Percentiles rank a stretch among this genome's conserved stretches.
phyloP scores from a whole-genome alignment of 2,113 vertebrate species.

The Leucopsar rothschildi region DNA sequence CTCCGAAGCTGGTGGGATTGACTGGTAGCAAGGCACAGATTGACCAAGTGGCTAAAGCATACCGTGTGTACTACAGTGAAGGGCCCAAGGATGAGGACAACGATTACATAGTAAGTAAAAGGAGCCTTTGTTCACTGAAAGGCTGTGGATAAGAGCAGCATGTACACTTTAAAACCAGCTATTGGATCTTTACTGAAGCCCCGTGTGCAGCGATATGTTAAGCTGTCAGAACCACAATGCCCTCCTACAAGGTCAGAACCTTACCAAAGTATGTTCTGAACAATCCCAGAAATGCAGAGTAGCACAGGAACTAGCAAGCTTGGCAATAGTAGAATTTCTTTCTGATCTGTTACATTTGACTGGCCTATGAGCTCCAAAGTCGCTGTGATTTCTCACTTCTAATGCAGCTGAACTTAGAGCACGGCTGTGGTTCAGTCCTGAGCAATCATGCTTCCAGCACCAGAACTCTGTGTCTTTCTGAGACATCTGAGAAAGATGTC shows the following conservation, averaged over 20 bases:
- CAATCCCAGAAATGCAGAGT: neutral
- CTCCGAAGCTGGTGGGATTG: constrained; percentile 90
- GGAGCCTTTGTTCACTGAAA: neutral
- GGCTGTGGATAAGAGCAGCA: neutral
- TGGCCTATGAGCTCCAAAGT: neutral
- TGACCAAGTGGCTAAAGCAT: constrained; percentile 84
- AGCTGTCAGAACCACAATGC: neutral
- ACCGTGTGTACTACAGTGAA: constrained; percentile 92
- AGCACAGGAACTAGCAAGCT: neutral
- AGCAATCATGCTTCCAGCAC: neutral
- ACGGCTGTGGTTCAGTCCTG: neutral
- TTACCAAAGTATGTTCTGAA: neutral
- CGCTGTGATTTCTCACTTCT: neutral
- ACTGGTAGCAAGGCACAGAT: constrained; percentile 83
- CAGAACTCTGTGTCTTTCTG: neutral
- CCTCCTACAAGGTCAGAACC: neutral
- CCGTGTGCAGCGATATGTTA: rapidly evolving
- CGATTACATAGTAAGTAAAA: constrained; percentile 93
- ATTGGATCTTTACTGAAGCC: neutral
- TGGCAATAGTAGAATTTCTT: neutral
- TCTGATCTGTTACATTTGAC: neutral
- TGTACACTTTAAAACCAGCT: neutral
- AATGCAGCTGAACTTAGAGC: neutral
- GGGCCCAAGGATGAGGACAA: constrained; percentile 95
- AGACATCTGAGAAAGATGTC: neutral